Conservation (phyloP, 2,888 invertebrate species). For the Euplagia quadripunctaria region DNA sequence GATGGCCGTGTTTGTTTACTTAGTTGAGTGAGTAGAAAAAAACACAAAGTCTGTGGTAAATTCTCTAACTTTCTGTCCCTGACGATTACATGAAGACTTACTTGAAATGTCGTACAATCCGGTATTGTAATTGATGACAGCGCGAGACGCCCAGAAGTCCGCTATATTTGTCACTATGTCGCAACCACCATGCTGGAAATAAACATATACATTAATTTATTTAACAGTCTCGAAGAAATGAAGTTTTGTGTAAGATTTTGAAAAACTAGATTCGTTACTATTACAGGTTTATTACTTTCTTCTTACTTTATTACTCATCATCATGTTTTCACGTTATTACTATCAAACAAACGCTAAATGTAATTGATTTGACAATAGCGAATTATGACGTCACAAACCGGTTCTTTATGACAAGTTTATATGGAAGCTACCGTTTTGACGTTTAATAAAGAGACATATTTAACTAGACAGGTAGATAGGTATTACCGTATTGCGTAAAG, state of each 20-base stretch:
- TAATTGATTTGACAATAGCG: not conserved
- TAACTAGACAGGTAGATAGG: not conserved
- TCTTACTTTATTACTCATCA: not conserved
- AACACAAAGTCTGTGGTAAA: too few relatives aligned
- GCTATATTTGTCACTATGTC: slow-evolving; percentile 86
- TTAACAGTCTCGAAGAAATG: not conserved
- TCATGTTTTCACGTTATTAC: not conserved
- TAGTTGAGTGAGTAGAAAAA: not conserved
- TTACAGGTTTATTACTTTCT: too few relatives aligned
- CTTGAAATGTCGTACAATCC: slow-evolving; percentile 83
- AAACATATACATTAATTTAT: not conserved
- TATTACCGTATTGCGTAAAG: not conserved
- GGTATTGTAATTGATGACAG: slow-evolving; percentile 80
- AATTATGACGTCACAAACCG: not conserved
- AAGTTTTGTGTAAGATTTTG: not conserved
- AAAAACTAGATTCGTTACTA: too few relatives aligned
- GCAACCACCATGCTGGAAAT: slow-evolving; percentile 85
- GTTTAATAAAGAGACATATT: not conserved
- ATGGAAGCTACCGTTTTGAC: not conserved
- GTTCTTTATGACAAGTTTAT: not conserved
- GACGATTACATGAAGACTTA: slow-evolving; percentile 57
- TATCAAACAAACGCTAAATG: not conserved
- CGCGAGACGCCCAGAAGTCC: slow-evolving; percentile 87
- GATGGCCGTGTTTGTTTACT: too few relatives aligned
- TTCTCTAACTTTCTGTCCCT: not conserved